Base-by-base conservation (phyloP, 2,113 vertebrate genomes). In the Todiramphus chloris region DNA sequence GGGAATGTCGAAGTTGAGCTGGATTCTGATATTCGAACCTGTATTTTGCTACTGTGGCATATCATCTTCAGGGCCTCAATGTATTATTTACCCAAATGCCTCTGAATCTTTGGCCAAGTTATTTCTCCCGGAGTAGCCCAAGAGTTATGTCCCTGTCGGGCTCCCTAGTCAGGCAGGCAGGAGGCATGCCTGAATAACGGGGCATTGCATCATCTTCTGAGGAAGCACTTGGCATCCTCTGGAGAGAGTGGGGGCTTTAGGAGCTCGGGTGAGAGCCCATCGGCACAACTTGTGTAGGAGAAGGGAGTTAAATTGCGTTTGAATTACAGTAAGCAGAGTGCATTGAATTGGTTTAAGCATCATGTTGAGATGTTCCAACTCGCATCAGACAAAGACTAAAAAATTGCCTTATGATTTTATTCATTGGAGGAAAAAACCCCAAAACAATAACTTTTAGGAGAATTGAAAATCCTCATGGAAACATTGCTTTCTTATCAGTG, bases 51-150 rank as follows among this genome's bases (percentile, higher is more conserved):
- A 35, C 44, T 41, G 6, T 80, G 19, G 4, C 10, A 2, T 58
- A 48, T 51, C 0, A 0, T 55, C 39, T 56, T 75, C 41, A 75
- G 24, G 16, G 4, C 7, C 10, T n/a, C 31, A 33, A 1, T 50
- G 8, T 81, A 7, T 56, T 80, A 31, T 75, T 87, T 81, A 70
- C 8, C 10, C 41, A 24, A 78, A 55, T 23, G 28, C 83, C 64
- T 12, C 19, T 30, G 43, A 23, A n/a, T 16, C 25, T 84, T 70
- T 11, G 16, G 31, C 28, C 13, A 30, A 41, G n/a, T 74, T 82
- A 25, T 53, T 88, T 83, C 20, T 79, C 33, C 15, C 21, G 28
- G 33, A 82, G 68, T 14, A 7, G 21, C 20, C 16, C 1, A 2
- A 78, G 20, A 41, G 9, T 73, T 81, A 13, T 64, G 8, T 80